Evolutionary conservation across 2,888 invertebrate genomes (phyloP).

Genomic region (Labia minor): DNA sequence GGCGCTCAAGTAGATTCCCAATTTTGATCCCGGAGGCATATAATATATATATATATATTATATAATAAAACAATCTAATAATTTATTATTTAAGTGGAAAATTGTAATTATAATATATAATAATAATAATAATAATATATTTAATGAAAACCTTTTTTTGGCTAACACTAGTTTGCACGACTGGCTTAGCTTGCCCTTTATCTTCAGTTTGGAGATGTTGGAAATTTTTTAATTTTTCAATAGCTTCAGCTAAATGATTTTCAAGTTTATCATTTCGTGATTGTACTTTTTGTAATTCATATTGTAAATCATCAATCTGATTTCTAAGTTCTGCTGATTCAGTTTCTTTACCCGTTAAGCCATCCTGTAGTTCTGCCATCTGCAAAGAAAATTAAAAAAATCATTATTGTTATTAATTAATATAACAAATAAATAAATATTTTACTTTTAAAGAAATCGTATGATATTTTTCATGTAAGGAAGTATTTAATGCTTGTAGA

Average conservation of each 20-base stretch:
- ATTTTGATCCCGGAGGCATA: too few species aligned
- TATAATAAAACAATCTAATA: too few species aligned
- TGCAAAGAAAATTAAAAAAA: conserved; percentile 29
- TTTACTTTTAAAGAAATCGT: conserved; percentile 70
- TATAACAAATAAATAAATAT: too few species aligned
- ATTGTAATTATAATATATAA: neutral
- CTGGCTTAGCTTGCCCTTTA: conserved; percentile 40
- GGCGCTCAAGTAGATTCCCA: too few species aligned
- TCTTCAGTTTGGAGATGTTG: conserved; percentile 68
- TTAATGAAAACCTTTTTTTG: conserved; percentile 40
- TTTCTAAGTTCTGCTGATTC: conserved; percentile 90
- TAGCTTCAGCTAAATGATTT: conserved; percentile 82
- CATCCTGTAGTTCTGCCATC: conserved; percentile 78
- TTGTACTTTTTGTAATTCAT: conserved; percentile 76
- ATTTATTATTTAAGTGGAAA: neutral
- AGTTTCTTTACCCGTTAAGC: conserved; percentile 81
- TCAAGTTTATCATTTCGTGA: conserved; percentile 85
- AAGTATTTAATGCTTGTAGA: conserved; percentile 81
- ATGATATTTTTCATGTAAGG: conserved; percentile 86
- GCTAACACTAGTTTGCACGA: conserved; percentile 47
- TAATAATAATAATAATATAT: too few species aligned
- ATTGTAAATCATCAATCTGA: conserved; percentile 92
- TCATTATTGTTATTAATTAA: neutral
- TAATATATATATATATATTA: neutral
- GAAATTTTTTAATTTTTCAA: conserved; percentile 79